phyloP scores from a whole-genome alignment of 2,888 invertebrate species.

The Epistrophe grossulariae region DNA sequence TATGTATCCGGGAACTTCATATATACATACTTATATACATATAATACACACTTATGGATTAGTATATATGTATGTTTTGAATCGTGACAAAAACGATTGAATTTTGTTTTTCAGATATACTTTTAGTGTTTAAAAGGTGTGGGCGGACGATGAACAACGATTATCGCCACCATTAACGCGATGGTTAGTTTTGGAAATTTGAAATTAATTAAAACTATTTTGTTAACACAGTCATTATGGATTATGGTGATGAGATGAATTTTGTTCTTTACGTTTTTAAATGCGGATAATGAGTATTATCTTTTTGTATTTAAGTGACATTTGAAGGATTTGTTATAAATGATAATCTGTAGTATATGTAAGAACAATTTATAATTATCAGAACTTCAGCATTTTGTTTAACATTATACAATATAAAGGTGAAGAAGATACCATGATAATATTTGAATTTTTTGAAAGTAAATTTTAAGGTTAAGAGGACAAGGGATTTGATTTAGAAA shows the following conservation, averaged over 20 bases:
- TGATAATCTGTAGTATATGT: not conserved
- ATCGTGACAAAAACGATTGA: slow-evolving; percentile 24
- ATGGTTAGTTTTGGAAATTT: slow-evolving; percentile 33
- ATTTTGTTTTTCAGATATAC: slow-evolving; percentile 12
- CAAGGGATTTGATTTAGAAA: too few relatives aligned
- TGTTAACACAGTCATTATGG: slow-evolving; percentile 61
- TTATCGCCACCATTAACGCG: slow-evolving; percentile 57
- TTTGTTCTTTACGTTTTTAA: slow-evolving; percentile 1
- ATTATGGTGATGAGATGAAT: slow-evolving; percentile 46
- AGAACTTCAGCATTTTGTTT: too few relatives aligned
- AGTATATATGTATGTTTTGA: not conserved
- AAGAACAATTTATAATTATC: too few relatives aligned
- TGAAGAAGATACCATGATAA: too few relatives aligned
- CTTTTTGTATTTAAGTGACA: slow-evolving; percentile 9
- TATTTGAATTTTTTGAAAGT: too few relatives aligned
- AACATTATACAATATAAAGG: too few relatives aligned
- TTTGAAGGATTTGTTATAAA: slow-evolving; percentile 26
- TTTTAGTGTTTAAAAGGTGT: slow-evolving; percentile 43
- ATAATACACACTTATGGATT: not conserved
- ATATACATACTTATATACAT: not conserved
- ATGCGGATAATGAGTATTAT: not conserved
- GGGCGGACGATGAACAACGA: slow-evolving; percentile 49
- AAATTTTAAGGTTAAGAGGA: too few relatives aligned
- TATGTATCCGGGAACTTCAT: not conserved
- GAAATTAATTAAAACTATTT: slow-evolving; percentile 70